These are phyloP conservation scores for Diarsia dahlii DNA, from an alignment of 2,888 invertebrate genomes.

Conservation along the genomic window DNA sequence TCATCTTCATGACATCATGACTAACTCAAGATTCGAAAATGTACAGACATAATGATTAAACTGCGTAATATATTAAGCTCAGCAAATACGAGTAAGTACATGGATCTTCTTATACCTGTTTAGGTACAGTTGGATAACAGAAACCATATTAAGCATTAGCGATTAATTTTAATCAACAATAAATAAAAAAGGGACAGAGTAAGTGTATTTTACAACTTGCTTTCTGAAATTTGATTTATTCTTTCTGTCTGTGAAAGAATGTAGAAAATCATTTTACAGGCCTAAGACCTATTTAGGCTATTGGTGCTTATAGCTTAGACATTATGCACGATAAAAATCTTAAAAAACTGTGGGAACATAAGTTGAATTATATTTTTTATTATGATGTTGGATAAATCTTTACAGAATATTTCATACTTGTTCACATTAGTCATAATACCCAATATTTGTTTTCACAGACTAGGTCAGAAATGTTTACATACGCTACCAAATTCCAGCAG, in stretches of 20 bases:
- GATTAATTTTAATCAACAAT: background rate
- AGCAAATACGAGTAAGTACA: constrained; percentile 48
- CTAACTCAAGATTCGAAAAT: constrained; percentile 25
- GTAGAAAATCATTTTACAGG: background rate
- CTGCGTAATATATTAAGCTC: constrained; percentile 42
- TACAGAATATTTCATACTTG: background rate
- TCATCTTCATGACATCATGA: constrained; percentile 22
- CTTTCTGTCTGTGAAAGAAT: background rate
- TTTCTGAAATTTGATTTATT: background rate
- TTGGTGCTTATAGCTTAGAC: background rate
- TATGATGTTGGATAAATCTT: background rate
- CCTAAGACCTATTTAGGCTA: background rate
- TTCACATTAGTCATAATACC: background rate
- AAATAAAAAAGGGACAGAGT: background rate
- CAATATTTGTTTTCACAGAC: background rate
- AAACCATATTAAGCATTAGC: constrained; percentile 41
- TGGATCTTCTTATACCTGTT: constrained; percentile 37
- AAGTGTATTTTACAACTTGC: background rate
- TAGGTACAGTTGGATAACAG: constrained; percentile 17
- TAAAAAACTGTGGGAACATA: background rate
- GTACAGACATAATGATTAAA: constrained; percentile 15
- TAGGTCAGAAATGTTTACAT: constrained; percentile 13
- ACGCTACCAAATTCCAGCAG: constrained; percentile 6
- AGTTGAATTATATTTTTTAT: background rate
- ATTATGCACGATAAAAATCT: background rate